phyloP scores from a whole-genome alignment of 2,888 invertebrate genomes.

The Apodemia mormo region DNA sequence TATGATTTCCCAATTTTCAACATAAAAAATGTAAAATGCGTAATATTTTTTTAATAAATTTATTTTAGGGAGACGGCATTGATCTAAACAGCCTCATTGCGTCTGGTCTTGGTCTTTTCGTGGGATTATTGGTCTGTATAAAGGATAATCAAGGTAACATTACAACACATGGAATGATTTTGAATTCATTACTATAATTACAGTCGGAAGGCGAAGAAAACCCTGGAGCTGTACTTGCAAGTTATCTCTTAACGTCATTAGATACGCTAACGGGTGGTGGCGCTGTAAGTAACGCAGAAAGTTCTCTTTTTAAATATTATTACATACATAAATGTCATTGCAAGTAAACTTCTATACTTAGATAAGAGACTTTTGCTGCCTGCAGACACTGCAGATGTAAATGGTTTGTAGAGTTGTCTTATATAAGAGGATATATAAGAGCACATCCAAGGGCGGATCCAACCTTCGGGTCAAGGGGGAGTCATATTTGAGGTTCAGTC shows the following conservation, averaged over 20 bases:
- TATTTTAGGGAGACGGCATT: conserved; percentile 71
- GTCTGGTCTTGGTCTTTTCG: conserved; percentile 68
- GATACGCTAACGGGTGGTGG: conserved; percentile 75
- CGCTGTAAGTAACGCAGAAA: conserved; percentile 55
- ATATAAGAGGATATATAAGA: too few species aligned
- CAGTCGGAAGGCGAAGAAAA: conserved; percentile 73
- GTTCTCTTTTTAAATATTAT: background rate
- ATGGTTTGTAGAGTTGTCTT: too few species aligned
- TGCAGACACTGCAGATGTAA: too few species aligned
- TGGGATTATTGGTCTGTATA: conserved; percentile 66
- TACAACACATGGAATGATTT: background rate
- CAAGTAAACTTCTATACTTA: too few species aligned
- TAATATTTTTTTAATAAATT: conserved; percentile 9
- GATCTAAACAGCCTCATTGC: conserved; percentile 69
- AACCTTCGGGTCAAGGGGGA: too few species aligned
- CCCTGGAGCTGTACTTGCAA: conserved; percentile 68
- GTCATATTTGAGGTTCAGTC: too few species aligned
- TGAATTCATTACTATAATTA: conserved; percentile 26
- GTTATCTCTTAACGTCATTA: conserved; percentile 67
- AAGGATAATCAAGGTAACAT: background rate
- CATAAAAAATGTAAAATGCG: too few species aligned
- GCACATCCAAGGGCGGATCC: too few species aligned
- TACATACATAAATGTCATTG: too few species aligned
- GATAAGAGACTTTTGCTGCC: too few species aligned
- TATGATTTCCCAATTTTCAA: too few species aligned